Evolutionary conservation across 2,113 vertebrate genomes (phyloP), one percentile per base, ranked within the genome.

Genomic region (Synchiropus splendidus): DNA sequence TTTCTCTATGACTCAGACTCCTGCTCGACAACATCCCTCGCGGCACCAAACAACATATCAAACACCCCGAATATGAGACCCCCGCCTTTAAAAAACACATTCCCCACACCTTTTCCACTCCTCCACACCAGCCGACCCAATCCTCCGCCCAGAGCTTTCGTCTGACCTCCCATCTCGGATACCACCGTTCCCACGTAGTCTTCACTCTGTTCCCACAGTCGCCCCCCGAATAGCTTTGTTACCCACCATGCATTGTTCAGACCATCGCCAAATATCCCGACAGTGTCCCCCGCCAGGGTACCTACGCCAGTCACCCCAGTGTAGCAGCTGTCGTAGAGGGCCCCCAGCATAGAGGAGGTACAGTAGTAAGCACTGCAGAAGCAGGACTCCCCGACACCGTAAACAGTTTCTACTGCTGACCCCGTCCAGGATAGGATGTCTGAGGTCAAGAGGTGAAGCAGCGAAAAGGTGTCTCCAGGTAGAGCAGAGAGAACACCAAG

Each of bases 81-180:
- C 12, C 27, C 45, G 30, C 32, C 63, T 5, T 41, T 0, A 2
- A n/a, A 45, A 14, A 83, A 57, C 16, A 71, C 32, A 45, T 70
- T 64, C 12, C 37, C 50, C 33, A 81, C 54, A n/a, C 77, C 79
- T 3, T 21, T 81, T 10, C 58, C 64, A 56, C 68, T 63, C 47
- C 60, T 75, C 69, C 70, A 75, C 1, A 5, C 51, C 18, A 87
- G 51, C 5, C 16, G 76, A 1, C 77, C 75, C 1, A 85, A 16
- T 5, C 84, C 84, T 9, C 51, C 51, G 10, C 85, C 82, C 12
- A 83, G 36, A 16, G 60, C 45, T 31, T 47, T 48, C 2, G 48
- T 43, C 59, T 87, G 84, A 48, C 61, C 59, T 5, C 82, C 79
- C 60, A 83, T 58, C 58, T 87, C 85, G 10, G 71, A 69, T 15